Evolutionary conservation across 2,113 vertebrate genomes (phyloP), one percentile per base, ranked within the genome.

Genomic region (Morone saxatilis): DNA sequence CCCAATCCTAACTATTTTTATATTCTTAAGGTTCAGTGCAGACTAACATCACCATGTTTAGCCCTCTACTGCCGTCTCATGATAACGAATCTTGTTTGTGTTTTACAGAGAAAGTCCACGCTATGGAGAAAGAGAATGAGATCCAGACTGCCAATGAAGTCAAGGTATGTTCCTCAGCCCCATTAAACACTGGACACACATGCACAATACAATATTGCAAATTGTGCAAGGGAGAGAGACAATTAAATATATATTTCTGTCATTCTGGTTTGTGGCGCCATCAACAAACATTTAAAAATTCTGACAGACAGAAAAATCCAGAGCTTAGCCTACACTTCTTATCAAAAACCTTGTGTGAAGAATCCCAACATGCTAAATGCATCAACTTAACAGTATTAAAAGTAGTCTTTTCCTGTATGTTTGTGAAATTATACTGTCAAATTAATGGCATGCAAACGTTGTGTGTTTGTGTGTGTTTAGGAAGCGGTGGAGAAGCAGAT

Each of bases 401-500:
- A n/a, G n/a, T n/a, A n/a, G 4, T 76, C n/a, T 72, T 45, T 13
- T 8, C 1, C 17, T 45, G 25, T 51, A 7, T 19, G 48, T 36
- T 51, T 63, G 13, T 14, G 2, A 2, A 63, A 14, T 5, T 1
- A 9, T 20, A 38, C 7, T 62, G 2, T 50, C 10, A 59, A 22
- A 56, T 31, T 19, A 38, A 19, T 11, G 0, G 1, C 3, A 9
- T 65, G 7, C 3, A 13, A 1, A 48, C 40, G 12, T 7, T 31
- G 25, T 25, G 7, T 73, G 25, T 73, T 0, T 81, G 69, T 71
- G 13, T 71, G 50, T 80, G 22, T 79, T 59, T 80, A 99, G 98
- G 97, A 98, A 95, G 97, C 98, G 11, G 98, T 99, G 91, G 98
- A 99, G 80, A 97, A 98, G 73, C 98, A 99, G 94, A 99, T 99